These are phyloP conservation scores for Pluvialis apricaria DNA, from an alignment of 2,113 vertebrate species.

Conservation along the genomic window DNA sequence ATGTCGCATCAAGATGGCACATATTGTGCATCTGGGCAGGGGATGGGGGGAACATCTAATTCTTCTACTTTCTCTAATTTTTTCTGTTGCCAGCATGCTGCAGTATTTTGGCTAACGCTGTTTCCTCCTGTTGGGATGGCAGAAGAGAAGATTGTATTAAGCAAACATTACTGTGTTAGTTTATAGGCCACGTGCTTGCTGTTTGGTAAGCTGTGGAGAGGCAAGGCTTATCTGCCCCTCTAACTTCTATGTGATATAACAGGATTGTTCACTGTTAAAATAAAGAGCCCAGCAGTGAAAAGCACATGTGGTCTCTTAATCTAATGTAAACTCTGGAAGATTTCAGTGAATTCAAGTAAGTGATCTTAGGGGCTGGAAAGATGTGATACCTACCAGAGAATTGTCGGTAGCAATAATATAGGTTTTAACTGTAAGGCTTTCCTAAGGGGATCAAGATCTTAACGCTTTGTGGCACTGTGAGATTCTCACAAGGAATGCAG, in stretches of 20 bases:
- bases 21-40: neutral
- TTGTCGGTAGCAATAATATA: neutral
- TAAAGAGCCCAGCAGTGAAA: neutral
- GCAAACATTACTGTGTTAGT: neutral
- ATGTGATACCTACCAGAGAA: neutral
- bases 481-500: neutral
- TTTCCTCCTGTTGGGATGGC: neutral
- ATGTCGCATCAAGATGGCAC: rapidly evolving
- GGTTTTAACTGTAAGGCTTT: neutral
- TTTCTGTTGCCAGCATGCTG: neutral
- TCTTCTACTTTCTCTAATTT: neutral
- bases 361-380: neutral
- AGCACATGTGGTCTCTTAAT: neutral
- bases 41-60: neutral
- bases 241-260: neutral
- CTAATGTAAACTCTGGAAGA: neutral
- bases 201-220: neutral
- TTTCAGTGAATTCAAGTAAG: neutral
- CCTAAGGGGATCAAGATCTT: neutral
- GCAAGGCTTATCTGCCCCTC: neutral
- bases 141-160: neutral
- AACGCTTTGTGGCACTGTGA: neutral
- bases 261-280: neutral
- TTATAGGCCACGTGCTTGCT: neutral
- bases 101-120: neutral